Percentiles rank a stretch among this genome's conserved stretches.
Evolutionary conservation across 2,888 invertebrate genomes (phyloP).

Genomic region (Agrochola lota): DNA sequence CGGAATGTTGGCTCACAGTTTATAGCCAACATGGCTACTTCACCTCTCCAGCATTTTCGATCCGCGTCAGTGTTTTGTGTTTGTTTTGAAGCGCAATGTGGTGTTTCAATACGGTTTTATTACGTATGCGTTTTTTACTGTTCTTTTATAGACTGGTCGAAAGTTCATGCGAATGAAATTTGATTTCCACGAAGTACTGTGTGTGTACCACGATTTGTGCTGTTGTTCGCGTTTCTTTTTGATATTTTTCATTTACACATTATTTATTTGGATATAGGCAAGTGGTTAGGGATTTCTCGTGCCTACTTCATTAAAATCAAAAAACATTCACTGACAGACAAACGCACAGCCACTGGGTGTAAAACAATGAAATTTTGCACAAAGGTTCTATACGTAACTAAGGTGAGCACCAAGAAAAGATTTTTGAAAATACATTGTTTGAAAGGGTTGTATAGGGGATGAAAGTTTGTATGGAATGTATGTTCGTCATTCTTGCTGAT

Average conservation of each 20-base stretch:
- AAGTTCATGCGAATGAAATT: constrained; percentile 23
- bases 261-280: not conserved
- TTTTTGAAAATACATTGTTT: no score
- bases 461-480: no score
- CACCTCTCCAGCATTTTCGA: not conserved
- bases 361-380: no score
- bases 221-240: constrained; percentile 1
- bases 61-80: constrained; percentile 22
- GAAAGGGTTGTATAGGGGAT: no score
- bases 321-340: no score
- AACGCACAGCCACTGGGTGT: no score
- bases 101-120: constrained; percentile 29
- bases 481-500: no score
- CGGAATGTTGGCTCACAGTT: not conserved
- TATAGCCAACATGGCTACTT: constrained; percentile 1
- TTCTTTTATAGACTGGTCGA: constrained; percentile 17
- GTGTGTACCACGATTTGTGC: constrained; percentile 4
- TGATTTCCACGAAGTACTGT: constrained; percentile 5
- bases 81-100: constrained; percentile 34
- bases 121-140: constrained; percentile 8
- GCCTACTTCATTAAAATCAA: no score
- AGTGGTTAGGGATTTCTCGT: not conserved
- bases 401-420: no score
- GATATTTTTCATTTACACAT: not conserved
- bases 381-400: no score